A percentile compares a stretch with the other conserved stretches of the same genome.
phyloP scores from a whole-genome alignment of 2,888 invertebrate species.

The Erebia palarica region DNA sequence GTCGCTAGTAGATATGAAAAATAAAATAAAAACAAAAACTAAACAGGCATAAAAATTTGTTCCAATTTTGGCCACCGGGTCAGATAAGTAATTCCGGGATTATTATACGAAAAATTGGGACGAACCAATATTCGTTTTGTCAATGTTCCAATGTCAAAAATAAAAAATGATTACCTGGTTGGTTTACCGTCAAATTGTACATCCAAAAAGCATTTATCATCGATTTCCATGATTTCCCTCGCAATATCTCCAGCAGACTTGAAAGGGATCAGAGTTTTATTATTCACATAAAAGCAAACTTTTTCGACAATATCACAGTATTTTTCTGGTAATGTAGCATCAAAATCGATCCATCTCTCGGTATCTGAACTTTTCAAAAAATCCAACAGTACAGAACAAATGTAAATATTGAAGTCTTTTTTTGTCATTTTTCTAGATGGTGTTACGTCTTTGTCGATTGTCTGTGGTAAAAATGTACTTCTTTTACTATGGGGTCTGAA shows the following conservation, averaged over 20 bases:
- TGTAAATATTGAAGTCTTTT: neutral
- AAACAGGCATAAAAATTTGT: too few relatives aligned
- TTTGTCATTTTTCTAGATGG: neutral
- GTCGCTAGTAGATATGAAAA: too few relatives aligned
- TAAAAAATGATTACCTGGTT: neutral
- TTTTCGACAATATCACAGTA: neutral
- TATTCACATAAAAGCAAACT: neutral
- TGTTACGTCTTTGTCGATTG: neutral
- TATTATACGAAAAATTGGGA: too few relatives aligned
- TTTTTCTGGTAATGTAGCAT: neutral
- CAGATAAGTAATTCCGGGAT: too few relatives aligned
- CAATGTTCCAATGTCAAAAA: neutral
- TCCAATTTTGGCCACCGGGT: too few relatives aligned
- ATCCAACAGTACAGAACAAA: neutral
- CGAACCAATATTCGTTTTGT: neutral
- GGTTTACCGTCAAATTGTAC: neutral
- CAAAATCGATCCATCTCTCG: neutral
- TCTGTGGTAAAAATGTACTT: neutral
- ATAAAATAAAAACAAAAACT: too few relatives aligned
- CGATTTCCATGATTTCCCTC: neutral
- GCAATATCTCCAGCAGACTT: neutral
- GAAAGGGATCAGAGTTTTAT: neutral
- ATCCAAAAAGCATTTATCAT: neutral
- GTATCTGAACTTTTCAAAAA: neutral
- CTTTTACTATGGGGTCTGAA: neutral